Base-by-base conservation (phyloP, 2,797 vertebrate genomes). In the Podarcis siculus region DNA sequence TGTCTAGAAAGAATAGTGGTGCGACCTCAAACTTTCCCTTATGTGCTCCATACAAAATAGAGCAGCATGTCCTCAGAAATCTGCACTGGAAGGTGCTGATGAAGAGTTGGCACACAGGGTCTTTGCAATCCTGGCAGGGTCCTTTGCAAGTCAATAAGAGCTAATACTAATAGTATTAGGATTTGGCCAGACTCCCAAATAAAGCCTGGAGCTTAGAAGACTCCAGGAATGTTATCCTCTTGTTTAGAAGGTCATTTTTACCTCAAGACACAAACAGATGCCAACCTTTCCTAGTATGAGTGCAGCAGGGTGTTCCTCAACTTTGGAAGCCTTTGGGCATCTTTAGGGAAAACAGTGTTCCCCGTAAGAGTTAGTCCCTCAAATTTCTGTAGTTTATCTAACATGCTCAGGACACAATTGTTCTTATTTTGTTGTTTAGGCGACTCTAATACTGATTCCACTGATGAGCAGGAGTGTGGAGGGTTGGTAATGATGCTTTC, bases 51-150 rank as follows among this genome's bases (percentile, higher is more conserved):
- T 81, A 82, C 49, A 91, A 25, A 7, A 2, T 81, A 69, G 85
- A 77, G 71, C 83, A 92, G 66, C 82, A 66, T 93, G 79, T n/a
- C 77, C 79, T 94, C n/a, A 87, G 42, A 91, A 92, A 78, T 55
- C 67, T 61, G 0, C 27, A 80, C 19, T 1, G 3, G 85, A 67
- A 64, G 79, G 69, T 86, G 30, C 82, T 92, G 86, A 76, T 82
- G 37, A 88, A 84, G 66, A 89, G 37, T 83, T 94, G 90, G 58
- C 88, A 82, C 15, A 21, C 32, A 25, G 87, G 2, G 1, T 79
- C 37, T 25, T 84, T 86, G 30, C 10, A 83, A n/a, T 32, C 89
- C 49, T 42, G 87, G 55, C 32, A 82, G 81, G 42, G 23, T 84
- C 58, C 61, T 73, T 79, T 90, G n/a, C 45, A 82, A 83, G 85